Percentiles rank a stretch among this genome's conserved stretches.
Conservation (phyloP, 2,113 vertebrate species). For the Condylura cristata region DNA sequence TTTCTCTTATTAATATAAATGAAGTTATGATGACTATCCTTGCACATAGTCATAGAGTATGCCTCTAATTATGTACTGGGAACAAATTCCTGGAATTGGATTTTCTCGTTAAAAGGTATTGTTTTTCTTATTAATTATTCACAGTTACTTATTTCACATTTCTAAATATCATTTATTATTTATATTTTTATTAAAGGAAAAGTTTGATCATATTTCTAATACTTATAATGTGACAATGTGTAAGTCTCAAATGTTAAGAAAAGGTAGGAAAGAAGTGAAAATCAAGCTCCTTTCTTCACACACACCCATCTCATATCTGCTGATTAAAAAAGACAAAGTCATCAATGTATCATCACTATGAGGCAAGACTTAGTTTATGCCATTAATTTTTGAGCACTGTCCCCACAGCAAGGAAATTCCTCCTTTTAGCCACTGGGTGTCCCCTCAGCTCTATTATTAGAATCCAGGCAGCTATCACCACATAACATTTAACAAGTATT, state of each 20-base stretch:
- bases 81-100: constrained; percentile 8
- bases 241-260: constrained; percentile 36
- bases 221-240: background rate
- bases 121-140: constrained; percentile 3
- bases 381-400: background rate
- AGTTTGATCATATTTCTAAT: background rate
- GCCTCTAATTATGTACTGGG: background rate
- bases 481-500: background rate
- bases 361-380: background rate
- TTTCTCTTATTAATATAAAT: background rate
- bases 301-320: background rate
- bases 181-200: constrained; percentile 14
- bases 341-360: background rate
- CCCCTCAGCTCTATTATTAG: background rate
- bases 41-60: background rate
- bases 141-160: background rate
- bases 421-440: constrained; percentile 57
- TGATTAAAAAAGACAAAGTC: background rate
- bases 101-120: background rate
- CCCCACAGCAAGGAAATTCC: background rate
- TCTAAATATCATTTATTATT: background rate
- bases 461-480: too few species aligned
- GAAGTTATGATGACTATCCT: background rate
- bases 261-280: constrained; percentile 8
- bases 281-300: background rate